Evolutionary conservation across 2,888 invertebrate genomes (phyloP), one percentile per base, ranked within the genome.

Genomic region (Carterocephalus palaemon): DNA sequence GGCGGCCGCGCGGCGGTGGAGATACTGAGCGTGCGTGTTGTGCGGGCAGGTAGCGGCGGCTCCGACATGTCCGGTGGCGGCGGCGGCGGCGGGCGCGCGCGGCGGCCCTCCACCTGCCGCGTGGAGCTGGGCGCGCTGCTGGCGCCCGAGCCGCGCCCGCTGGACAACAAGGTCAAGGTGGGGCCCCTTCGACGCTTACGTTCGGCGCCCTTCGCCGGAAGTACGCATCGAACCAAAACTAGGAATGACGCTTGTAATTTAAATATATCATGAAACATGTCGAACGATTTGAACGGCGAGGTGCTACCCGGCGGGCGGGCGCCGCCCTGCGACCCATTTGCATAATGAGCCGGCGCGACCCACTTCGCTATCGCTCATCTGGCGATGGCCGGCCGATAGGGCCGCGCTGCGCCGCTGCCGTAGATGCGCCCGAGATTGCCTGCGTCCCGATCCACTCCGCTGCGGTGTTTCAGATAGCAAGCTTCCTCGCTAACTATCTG

Each of bases 111-210:
- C 78, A 83, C 85, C 60, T 81, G 87, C 70, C 78, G 85, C 75
- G 83, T 86, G 59, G 91, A 92, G 75, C 89, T 92, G 75, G 90
- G 91, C 59, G 81, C 88, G 69, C 87, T 89, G 64, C 87, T 89
- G 70, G 89, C 89, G 68, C 82, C 91, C 59, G 91, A 91, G 74
- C 91, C 91, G 74, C 90, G 91, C 57, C 87, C 88, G 57, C 88
- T 88, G 63, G 92, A 92, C 83, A 92, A 91, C 74, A 93, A 92
- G 85, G 92, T 93, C 67, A 93, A 93, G 90, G 93, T 92, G 82
- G 69, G 88, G 36, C 58, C 68, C 62, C 62, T 60, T 70, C 17
- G 8, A n/a, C 6, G 36, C n/a, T 15, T 23, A 19, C 6, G 19
- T 19, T 19, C 19, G 3, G 6, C n/a, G n/a, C n/a, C n/a, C n/a